phyloP scores from a whole-genome alignment of 2,888 invertebrate genomes.

The Drosophila leonis region DNA sequence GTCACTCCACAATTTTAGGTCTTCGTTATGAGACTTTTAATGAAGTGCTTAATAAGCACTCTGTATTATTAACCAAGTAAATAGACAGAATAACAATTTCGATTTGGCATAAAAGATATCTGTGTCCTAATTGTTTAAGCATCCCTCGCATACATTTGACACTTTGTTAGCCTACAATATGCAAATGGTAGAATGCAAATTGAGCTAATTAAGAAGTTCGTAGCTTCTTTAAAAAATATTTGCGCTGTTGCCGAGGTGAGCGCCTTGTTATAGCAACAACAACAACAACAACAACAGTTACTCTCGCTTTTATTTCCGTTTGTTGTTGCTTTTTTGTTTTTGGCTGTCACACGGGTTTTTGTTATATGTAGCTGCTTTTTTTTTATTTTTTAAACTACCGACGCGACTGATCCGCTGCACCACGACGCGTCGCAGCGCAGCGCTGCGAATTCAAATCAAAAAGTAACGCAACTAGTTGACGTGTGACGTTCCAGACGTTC shows the following conservation, averaged over 20 bases:
- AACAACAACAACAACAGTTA: constrained; percentile 25
- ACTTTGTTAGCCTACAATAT: constrained; percentile 28
- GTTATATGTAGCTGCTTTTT: constrained; percentile 20
- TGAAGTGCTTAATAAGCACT: no score
- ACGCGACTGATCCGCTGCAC: constrained; percentile 28
- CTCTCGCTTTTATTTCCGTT: constrained; percentile 53
- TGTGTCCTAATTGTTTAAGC: background rate
- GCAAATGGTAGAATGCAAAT: constrained; percentile 48
- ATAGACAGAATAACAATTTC: background rate
- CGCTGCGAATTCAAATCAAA: constrained; percentile 47
- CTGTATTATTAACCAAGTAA: no score
- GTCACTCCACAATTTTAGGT: no score
- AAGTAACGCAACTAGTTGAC: constrained; percentile 59
- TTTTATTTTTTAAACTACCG: constrained; percentile 46
- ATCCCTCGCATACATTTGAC: constrained; percentile 31
- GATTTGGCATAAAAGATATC: background rate
- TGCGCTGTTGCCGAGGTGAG: constrained; percentile 47
- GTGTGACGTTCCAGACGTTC: constrained; percentile 65
- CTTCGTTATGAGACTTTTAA: no score
- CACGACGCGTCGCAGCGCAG: constrained; percentile 18
- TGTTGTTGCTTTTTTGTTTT: constrained; percentile 36
- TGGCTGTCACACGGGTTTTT: constrained; percentile 26
- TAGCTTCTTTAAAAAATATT: constrained; percentile 25
- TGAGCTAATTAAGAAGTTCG: constrained; percentile 32
- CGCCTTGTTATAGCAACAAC: constrained; percentile 26